Evolutionary conservation across 2,888 invertebrate species (phyloP).

Genomic region (Eubasilissa splendida): DNA sequence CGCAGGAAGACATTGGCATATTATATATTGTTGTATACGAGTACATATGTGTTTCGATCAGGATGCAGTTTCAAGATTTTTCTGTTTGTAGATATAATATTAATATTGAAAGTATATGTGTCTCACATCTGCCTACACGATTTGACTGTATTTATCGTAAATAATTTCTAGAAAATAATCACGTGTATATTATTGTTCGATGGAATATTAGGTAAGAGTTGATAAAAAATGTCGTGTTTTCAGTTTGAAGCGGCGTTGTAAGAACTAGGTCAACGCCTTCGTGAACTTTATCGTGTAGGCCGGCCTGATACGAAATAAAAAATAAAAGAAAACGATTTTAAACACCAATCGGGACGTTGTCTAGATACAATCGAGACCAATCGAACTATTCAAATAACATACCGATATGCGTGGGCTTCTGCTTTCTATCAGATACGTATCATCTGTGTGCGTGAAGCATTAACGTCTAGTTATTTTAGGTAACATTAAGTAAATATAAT

Average conservation of each 20-base stretch:
- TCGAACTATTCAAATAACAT: constrained; percentile 6
- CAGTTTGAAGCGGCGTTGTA: not conserved
- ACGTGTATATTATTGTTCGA: too few species aligned
- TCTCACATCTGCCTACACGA: too few species aligned
- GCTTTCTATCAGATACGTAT: constrained; percentile 18
- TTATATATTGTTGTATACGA: too few species aligned
- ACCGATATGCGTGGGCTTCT: constrained; percentile 28
- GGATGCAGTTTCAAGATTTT: too few species aligned
- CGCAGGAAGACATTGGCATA: too few species aligned
- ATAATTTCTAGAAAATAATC: too few species aligned
- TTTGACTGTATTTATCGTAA: too few species aligned
- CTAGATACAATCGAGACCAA: constrained; percentile 1
- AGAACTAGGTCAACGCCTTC: constrained; percentile 29
- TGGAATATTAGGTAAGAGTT: too few species aligned
- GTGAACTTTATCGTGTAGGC: constrained; percentile 27
- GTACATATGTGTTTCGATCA: too few species aligned
- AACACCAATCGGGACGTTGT: constrained; percentile 17
- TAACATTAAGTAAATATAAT: not conserved
- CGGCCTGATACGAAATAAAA: constrained; percentile 12
- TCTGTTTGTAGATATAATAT: too few species aligned
- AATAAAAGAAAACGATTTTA: constrained; percentile 16
- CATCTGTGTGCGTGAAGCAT: not conserved
- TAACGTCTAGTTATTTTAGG: not conserved
- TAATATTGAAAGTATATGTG: too few species aligned
- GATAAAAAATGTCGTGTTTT: not conserved